Evolutionary conservation across 2,888 invertebrate genomes (phyloP), one percentile per base, ranked within the genome.

Genomic region (Pollenia angustigena): DNA sequence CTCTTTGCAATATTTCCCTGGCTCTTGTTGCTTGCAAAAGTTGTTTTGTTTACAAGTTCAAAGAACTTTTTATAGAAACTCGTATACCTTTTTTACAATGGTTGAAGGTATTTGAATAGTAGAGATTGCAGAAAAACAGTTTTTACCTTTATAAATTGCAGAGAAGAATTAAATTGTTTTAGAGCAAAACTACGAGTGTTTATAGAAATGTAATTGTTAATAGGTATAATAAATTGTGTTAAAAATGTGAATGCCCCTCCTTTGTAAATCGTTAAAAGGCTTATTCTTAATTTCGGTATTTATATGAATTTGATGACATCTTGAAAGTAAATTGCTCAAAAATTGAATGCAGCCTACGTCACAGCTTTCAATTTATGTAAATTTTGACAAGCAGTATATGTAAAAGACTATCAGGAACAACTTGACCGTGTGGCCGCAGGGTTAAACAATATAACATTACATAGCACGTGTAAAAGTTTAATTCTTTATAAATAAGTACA

Each of bases 41-140:
- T 23, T 23, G 32, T 81, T 62, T 48, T 69, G 32, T 69, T 71
- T 66, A 66, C 16, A 75, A 60, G 84, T 72, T 80, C 79, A 76
- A 75, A 75, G 60, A 75, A 62, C 81, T 68, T 75, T 58, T 2
- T 46, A 14, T 40, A 52, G 10, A 58, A 68, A 58, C 40, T 58
- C 48, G 68, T 69, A 44, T 52, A 71, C 23, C 7, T n/a, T 54
- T 71, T 40, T 6, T 48, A 40, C 16, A 16, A 14, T 54, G 3
- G 18, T 40, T 32, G 32, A 6, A 32, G 32, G 32, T 32, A 32
- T 32, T 32, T 32, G 32, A n/a, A 60, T 12, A 8, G 11, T n/a
- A 9, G 6, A 42, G 16, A 44, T 64, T 18, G 18, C 14, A 60
- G 72, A 18, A 60, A 32, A 52, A 52, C 18, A 4, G 23, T 14